Percentiles rank a stretch among this genome's conserved stretches.
These are phyloP conservation scores for Cryptoprocta ferox DNA, from an alignment of 2,797 vertebrate species.

Conservation along the genomic window DNA sequence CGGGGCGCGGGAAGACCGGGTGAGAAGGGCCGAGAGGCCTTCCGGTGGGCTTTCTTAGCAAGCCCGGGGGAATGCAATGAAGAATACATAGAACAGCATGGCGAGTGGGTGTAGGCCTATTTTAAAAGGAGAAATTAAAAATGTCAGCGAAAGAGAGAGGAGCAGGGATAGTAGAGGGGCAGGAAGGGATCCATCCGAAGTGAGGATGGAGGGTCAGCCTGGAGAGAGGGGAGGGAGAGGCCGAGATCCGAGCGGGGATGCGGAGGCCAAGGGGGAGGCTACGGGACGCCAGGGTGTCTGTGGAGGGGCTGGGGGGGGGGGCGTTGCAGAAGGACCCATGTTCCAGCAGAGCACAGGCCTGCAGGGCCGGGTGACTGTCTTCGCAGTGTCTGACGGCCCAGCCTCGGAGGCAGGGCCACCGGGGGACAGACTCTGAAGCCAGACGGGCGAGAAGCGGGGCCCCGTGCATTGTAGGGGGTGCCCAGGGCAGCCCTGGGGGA, in stretches of 20 bases:
- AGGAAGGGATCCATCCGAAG: background rate
- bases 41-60: background rate
- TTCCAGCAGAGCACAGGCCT: background rate
- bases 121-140: background rate
- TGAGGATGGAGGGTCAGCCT: background rate
- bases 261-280: background rate
- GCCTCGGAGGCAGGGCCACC: rapidly evolving
- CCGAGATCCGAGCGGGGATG: background rate
- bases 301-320: rapidly evolving
- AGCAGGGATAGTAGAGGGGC: background rate
- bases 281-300: background rate
- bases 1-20: background rate
- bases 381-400: background rate
- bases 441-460: background rate
- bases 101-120: background rate
- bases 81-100: background rate
- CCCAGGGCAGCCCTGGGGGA: background rate
- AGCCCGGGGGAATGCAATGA: background rate
- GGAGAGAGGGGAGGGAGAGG: background rate
- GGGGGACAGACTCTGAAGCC: background rate
- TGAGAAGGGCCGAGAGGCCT: background rate
- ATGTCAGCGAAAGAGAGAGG: background rate
- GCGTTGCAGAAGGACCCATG: background rate
- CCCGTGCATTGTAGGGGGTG: no score
- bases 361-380: background rate